Evolutionary conservation across 2,888 invertebrate species (phyloP), one percentile per base, ranked within the genome.

Genomic region (Campopleginae sp.): DNA sequence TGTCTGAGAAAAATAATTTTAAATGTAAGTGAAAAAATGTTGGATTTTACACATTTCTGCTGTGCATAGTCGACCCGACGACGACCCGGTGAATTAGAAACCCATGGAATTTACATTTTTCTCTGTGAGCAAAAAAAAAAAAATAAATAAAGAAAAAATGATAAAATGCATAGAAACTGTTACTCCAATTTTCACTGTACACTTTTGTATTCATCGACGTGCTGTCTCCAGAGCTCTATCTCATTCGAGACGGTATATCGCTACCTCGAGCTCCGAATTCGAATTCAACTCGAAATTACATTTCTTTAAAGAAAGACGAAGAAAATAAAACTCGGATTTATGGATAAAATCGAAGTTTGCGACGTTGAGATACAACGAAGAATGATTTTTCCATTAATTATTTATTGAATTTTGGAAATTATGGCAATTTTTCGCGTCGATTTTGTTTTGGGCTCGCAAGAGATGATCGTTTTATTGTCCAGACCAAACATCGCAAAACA

Each of bases 151-250:
- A n/a, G 42, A 51, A 44, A 51, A 80, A 65, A n/a, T n/a, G n/a
- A 48, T 72, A 74, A 58, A 76, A 84, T 46, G 74, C 27, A 54
- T 81, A 63, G 58, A 19, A 27, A 65, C 71, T 74, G 72, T 80
- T 80, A 68, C 23, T 80, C 85, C 66, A 68, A 80, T 82, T 77
- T 82, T 82, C 82, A 85, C 77, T 82, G 82, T 85, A 74, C 82
- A 85, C 82, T 85, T 85, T 85, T 85, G 51, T 85, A 85, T 85
- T 82, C 80, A 82, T 82, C 72, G 82, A 85, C 75, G 76, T 70
- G 71, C 17, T 68, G 51, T 65, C 23, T 27, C 27, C 65, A 71
- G 80, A 68, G 61, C 42, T 44, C 71, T 80, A 82, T 82, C 75
- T 82, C 82, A 82, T 80, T 85, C 82, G 82, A 75, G 75, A 79